Base-by-base conservation (phyloP, 2,113 vertebrate genomes). In the Hemicordylus capensis region DNA sequence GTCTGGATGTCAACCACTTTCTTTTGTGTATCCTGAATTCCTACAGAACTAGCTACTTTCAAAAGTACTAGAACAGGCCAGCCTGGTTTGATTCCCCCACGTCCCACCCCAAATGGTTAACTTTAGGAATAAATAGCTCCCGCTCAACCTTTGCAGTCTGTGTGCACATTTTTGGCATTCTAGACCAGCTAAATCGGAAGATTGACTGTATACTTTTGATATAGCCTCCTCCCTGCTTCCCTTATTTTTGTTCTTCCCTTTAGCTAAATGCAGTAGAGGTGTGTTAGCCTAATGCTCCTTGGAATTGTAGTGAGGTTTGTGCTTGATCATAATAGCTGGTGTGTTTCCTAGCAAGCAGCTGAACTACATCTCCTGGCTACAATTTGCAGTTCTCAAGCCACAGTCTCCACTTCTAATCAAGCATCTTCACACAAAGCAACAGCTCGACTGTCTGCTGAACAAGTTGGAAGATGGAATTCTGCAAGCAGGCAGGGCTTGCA, bases 241-340 rank as follows among this genome's bases (percentile, higher is more conserved):
- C 90, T 88, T 91, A 74, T 91, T 90, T 82, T 91, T 90, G 9
- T 82, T 39, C 12, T 8, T 44, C 37, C 89, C n/a, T 42, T 46
- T 74, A 78, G 15, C 83, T 88, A 84, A 78, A 80, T 85, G 34
- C 24, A 82, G 73, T 67, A 61, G 73, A 8, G 69, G 39, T 81
- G 73, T 87, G 82, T 83, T 54, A 31, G 59, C 59, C 39, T 15
- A 37, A 61, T 28, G 31, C 26, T 15, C 0, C 1, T 78, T 87
- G 56, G 82, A 37, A 63, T 76, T 56, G n/a, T n/a, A 48, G 59
- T 37, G 5, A 31, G 59, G 34, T 91, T 80, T 76, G 31, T 84
- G 67, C 77, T 87, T 84, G 42, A 28, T 46, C 81, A 7, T 80
- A 70, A 76, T 85, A 67, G n/a, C 69, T 51, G n/a, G 34, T 73